Evolutionary conservation across 2,888 invertebrate species (phyloP), one percentile per base, ranked within the genome.

Genomic region (Nymphalis urticae): DNA sequence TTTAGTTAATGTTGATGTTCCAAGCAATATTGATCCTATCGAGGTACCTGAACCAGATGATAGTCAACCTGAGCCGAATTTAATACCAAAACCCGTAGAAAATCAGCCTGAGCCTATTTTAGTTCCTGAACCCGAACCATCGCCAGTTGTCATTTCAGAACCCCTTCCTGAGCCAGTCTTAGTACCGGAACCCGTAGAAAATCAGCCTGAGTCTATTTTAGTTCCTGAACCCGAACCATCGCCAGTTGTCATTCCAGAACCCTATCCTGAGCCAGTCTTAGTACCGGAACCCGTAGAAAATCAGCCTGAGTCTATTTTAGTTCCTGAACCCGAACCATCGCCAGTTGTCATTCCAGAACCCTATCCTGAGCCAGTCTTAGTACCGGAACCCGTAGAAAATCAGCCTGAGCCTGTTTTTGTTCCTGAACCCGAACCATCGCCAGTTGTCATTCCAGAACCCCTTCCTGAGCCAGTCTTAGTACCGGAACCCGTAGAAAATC

Each of bases 51-150:
- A 50, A 19, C 50, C 50, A 4, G 50, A 17, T 17, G 50, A 6
- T 1, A 50, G 8, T 50, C 8, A n/a, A 2, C 50, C 50, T 19
- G 50, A 50, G 9, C 50, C 50, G 7, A 19, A 19, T 0, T n/a
- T 50, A n/a, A n/a, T 50, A 50, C 50, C 50, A 0, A n/a, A 50
- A 50, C 50, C 50, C n/a, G n/a, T n/a, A 50, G 50, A 50, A 50
- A 50, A n/a, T 50, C 3, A 50, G n/a, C 50, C 50, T 16, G 50
- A 50, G n/a, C n/a, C 50, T 50, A n/a, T 50, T 8, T 5, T 50
- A 50, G n/a, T 50, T n/a, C 50, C 50, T 50, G n/a, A 50, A 6
- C 50, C 50, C 0, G n/a, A 50, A n/a, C 50, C 50, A n/a, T n/a
- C 6, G 0, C 50, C 50, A 50, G n/a, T 48, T 5, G 48, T n/a